Conservation (phyloP, 2,113 vertebrate species). For the Entomyzon cyanotis region DNA sequence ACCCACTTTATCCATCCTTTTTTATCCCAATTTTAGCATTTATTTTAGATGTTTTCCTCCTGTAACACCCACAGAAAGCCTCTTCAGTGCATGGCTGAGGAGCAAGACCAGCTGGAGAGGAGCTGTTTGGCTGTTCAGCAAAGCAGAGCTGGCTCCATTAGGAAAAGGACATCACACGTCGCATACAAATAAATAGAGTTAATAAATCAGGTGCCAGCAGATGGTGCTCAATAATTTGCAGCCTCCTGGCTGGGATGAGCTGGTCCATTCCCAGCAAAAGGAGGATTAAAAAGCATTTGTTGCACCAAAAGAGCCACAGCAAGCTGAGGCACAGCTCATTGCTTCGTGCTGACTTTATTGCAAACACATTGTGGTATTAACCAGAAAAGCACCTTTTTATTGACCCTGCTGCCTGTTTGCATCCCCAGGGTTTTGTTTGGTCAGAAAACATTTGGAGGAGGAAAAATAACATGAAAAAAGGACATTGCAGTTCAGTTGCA, state of each 20-base stretch:
- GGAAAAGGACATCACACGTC: rapidly evolving
- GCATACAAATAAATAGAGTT: rapidly evolving
- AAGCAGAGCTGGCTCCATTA: neutral
- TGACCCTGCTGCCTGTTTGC: neutral
- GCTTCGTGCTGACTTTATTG: neutral
- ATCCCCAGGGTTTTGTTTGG: neutral
- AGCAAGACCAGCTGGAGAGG: neutral
- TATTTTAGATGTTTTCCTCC: neutral
- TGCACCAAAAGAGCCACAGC: neutral
- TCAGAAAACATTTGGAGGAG: neutral
- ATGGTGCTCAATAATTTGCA: conserved; percentile 31
- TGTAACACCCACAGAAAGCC: neutral
- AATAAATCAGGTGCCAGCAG: conserved; percentile 38
- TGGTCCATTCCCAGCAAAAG: neutral
- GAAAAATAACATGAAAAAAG: neutral
- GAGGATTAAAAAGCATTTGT: neutral
- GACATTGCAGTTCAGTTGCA: neutral
- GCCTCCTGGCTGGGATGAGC: neutral
- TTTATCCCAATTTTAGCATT: neutral
- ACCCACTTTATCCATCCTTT: neutral
- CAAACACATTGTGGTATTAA: neutral
- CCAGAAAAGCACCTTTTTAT: neutral
- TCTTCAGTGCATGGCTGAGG: neutral
- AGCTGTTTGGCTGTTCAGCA: neutral
- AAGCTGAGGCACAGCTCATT: neutral